These are phyloP conservation scores for Plagodis pulveraria DNA, from an alignment of 2,888 invertebrate species.

Conservation along the genomic window DNA sequence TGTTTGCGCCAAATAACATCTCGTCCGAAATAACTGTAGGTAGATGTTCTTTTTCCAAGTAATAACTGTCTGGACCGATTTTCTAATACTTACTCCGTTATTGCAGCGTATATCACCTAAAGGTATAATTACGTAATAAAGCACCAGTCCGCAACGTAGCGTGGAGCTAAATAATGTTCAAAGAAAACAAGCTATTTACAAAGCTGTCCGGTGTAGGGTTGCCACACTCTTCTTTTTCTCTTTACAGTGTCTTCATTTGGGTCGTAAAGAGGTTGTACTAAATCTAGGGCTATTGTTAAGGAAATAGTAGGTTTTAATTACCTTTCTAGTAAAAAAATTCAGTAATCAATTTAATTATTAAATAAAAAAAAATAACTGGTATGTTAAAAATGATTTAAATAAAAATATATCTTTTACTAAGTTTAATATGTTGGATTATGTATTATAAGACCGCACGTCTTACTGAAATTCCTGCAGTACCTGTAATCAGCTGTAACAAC, in stretches of 20 bases:
- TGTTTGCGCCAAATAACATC: no score
- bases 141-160: conserved; percentile 33
- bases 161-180: conserved; percentile 53
- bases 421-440: no score
- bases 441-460: not conserved
- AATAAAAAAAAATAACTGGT: no score
- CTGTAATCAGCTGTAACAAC: conserved; percentile 4
- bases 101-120: conserved; percentile 10
- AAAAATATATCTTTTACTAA: no score
- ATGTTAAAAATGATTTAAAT: no score
- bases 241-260: not conserved
- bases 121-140: conserved; percentile 31
- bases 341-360: no score
- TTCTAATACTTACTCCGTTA: conserved; percentile 1
- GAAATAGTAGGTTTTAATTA: no score
- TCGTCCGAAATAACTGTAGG: not conserved
- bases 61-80: conserved; percentile 1
- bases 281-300: no score
- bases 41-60: not conserved
- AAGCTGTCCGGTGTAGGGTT: conserved; percentile 54
- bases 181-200: conserved; percentile 71
- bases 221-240: conserved; percentile 2
- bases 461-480: not conserved
- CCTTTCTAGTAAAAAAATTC: no score
- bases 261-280: not conserved